These are phyloP conservation scores for Morinoia aosen DNA, from an alignment of 2,888 invertebrate genomes.

Conservation along the genomic window DNA sequence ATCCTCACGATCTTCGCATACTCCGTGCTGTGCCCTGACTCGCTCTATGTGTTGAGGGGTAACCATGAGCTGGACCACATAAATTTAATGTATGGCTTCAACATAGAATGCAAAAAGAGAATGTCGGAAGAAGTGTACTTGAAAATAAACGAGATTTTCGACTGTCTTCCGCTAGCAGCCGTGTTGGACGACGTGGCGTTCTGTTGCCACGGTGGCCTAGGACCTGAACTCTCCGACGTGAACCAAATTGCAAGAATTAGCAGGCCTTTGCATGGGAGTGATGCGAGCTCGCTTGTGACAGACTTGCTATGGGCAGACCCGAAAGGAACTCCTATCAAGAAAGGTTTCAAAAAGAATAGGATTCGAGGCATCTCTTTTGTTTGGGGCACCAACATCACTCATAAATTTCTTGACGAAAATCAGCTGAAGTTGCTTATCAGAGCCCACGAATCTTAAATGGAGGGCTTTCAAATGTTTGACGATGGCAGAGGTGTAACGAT, in stretches of 20 bases:
- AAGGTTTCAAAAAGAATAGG: slow-evolving; percentile 20
- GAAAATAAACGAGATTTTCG: slow-evolving; percentile 48
- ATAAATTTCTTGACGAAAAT: slow-evolving; percentile 31
- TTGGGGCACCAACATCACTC: slow-evolving; percentile 34
- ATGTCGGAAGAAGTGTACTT: slow-evolving; percentile 49
- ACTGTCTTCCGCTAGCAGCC: slow-evolving; percentile 53
- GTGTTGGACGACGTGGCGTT: slow-evolving; percentile 54
- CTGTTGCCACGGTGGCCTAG: slow-evolving; percentile 55
- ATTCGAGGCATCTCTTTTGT: slow-evolving; percentile 20
- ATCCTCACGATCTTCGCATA: slow-evolving; percentile 42
- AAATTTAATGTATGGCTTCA: slow-evolving; percentile 38
- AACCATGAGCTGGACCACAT: slow-evolving; percentile 50
- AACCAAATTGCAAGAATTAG: slow-evolving; percentile 23
- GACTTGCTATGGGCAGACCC: slow-evolving; percentile 58
- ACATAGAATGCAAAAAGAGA: slow-evolving; percentile 44
- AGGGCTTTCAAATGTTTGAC: slow-evolving; percentile 31
- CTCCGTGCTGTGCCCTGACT: slow-evolving; percentile 20
- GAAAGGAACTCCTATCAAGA: not conserved
- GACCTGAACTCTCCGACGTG: slow-evolving; percentile 39
- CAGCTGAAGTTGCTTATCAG: slow-evolving; percentile 42
- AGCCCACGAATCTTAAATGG: slow-evolving; percentile 42
- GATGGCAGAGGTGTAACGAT: slow-evolving; percentile 19
- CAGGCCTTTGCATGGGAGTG: not conserved
- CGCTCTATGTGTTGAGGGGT: slow-evolving; percentile 30
- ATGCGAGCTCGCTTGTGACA: not conserved